phyloP scores from a whole-genome alignment of 1,140 invertebrate genomes.

The Acyrthosiphon pisum region DNA sequence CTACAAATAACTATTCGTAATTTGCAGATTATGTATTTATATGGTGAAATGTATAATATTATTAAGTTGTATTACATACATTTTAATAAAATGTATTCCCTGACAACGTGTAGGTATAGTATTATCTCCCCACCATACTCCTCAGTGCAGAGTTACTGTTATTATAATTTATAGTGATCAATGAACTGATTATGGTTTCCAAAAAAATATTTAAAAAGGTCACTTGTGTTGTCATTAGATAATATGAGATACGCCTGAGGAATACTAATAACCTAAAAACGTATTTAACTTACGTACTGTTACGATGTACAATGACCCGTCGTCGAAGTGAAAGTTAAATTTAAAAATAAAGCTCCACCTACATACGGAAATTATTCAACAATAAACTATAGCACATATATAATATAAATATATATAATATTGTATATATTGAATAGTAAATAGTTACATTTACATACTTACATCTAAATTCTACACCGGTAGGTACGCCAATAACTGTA shows the following conservation, averaged over 20 bases:
- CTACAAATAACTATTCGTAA: neutral
- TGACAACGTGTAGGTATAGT: too few relatives aligned
- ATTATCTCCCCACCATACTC: too few relatives aligned
- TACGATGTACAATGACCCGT: neutral
- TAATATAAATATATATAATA: neutral
- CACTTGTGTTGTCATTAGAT: neutral
- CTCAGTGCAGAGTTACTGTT: neutral
- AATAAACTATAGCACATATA: neutral
- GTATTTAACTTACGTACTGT: neutral
- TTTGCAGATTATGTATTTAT: neutral
- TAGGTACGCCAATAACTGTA: neutral
- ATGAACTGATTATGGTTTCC: neutral
- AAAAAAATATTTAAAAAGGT: neutral
- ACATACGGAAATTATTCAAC: constrained; percentile 4
- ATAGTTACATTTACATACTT: too few relatives aligned
- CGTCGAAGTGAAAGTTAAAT: neutral
- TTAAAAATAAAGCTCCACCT: constrained; percentile 3
- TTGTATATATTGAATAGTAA: neutral
- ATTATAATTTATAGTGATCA: neutral
- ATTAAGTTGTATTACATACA: neutral
- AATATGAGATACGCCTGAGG: neutral
- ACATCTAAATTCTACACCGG: neutral
- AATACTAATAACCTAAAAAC: constrained; percentile 1
- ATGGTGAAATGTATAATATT: neutral
- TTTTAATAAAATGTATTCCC: neutral